Evolutionary conservation across 2,888 invertebrate species (phyloP).

Genomic region (Criorhina ranunculi): DNA sequence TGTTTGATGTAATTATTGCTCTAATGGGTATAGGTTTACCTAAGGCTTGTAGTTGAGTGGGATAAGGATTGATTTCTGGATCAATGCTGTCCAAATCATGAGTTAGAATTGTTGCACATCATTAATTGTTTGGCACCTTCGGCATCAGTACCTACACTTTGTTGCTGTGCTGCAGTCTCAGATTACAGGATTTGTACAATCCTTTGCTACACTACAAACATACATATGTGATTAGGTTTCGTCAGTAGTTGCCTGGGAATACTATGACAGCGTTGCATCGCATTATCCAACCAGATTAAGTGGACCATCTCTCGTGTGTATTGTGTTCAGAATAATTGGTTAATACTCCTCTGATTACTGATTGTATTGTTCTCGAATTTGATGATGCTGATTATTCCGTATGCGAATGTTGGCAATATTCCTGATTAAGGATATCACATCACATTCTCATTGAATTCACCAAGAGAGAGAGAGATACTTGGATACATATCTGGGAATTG

Average conservation of each 20-base stretch:
- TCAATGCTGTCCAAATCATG: neutral
- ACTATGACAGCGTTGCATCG: neutral
- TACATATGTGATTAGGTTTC: conserved; percentile 7
- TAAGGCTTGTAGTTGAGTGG: neutral
- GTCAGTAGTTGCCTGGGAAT: neutral
- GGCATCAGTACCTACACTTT: neutral
- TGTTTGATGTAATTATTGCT: conserved; percentile 14
- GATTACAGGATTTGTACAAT: no score
- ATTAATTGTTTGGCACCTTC: conserved; percentile 22
- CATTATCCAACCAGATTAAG: conserved; percentile 29
- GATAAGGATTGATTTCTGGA: neutral
- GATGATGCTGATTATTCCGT: conserved; percentile 16
- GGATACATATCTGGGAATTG: neutral
- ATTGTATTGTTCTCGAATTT: conserved; percentile 67
- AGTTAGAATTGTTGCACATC: conserved; percentile 2
- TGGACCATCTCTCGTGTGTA: neutral
- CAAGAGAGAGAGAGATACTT: neutral
- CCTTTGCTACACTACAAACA: no score
- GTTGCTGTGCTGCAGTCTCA: conserved; percentile 7
- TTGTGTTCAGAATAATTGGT: conserved; percentile 55
- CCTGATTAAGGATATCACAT: conserved; percentile 41
- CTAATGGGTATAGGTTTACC: neutral
- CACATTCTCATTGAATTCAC: conserved; percentile 28
- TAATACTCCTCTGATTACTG: conserved; percentile 57
- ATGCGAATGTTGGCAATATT: conserved; percentile 5